A percentile compares a stretch with the other conserved stretches of the same genome.
Evolutionary conservation across 2,797 vertebrate genomes (phyloP).

Genomic region (Philypnodon macrostomus): DNA sequence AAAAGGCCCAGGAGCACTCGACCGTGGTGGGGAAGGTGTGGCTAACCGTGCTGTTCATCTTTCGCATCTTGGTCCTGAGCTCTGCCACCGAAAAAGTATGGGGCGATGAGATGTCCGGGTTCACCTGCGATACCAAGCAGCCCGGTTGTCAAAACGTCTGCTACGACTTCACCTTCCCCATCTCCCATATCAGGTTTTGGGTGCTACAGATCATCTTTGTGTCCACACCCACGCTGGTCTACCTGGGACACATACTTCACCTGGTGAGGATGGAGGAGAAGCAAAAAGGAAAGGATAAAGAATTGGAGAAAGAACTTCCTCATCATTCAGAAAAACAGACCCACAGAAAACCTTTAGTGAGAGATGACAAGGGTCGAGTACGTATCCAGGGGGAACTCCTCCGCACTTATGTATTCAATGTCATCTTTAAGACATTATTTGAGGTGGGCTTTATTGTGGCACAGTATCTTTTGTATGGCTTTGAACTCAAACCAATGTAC

Average conservation of each 20-base stretch:
- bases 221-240: conserved; percentile 85
- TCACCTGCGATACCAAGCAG: conserved; percentile 88
- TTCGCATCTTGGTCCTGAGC: conserved; percentile 85
- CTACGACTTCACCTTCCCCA: conserved; percentile 87
- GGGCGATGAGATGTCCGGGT: conserved; percentile 85
- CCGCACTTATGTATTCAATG: conserved; percentile 83
- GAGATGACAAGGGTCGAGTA: conserved; percentile 70
- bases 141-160: conserved; percentile 88
- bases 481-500: conserved; percentile 85
- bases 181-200: conserved; percentile 89
- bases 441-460: conserved; percentile 87
- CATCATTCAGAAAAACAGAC: conserved; percentile 42
- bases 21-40: conserved; percentile 88
- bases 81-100: conserved; percentile 85
- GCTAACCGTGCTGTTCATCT: conserved; percentile 87
- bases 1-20: conserved; percentile 87
- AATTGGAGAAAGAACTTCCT: conserved; percentile 18
- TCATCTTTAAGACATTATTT: conserved; percentile 85
- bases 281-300: conserved; percentile 57
- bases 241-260: conserved; percentile 87
- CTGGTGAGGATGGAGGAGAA: conserved; percentile 85
- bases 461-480: conserved; percentile 84
- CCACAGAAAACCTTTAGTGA: conserved; percentile 48
- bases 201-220: conserved; percentile 91
- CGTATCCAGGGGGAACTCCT: conserved; percentile 80